These are phyloP conservation scores for Emydura subglobosa DNA, from an alignment of 2,113 vertebrate genomes.

Conservation along the genomic window DNA sequence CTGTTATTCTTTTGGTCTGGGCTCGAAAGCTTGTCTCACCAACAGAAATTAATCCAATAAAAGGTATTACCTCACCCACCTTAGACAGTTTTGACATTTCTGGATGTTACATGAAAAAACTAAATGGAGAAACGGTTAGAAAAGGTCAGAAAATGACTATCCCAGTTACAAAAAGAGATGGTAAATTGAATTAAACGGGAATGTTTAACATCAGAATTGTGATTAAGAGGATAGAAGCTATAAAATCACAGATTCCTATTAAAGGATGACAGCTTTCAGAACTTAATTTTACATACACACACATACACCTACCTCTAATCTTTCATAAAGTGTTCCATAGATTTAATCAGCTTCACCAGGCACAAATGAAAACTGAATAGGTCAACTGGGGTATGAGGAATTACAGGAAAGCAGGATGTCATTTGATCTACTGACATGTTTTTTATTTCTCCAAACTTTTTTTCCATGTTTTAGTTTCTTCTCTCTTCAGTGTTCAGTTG, in stretches of 20 bases:
- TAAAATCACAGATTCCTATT: neutral
- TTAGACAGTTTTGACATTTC: neutral
- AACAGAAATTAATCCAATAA: neutral
- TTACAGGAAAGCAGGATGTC: neutral
- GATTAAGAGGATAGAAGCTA: neutral
- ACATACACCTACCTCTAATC: rapidly evolving
- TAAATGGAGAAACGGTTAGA: neutral
- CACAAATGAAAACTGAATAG: neutral
- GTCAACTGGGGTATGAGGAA: neutral
- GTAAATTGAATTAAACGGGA: neutral
- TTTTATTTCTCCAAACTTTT: neutral
- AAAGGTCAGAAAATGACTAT: neutral
- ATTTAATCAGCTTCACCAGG: neutral
- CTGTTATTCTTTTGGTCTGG: neutral
- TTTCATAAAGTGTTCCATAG: neutral
- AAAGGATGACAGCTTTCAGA: neutral
- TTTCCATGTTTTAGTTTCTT: neutral
- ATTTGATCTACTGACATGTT: neutral
- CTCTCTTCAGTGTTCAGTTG: rapidly evolving
- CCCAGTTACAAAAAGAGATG: neutral
- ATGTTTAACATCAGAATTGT: neutral
- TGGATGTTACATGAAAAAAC: neutral
- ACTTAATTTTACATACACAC: neutral
- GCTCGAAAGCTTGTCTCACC: neutral
- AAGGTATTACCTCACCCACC: neutral